phyloP scores from a whole-genome alignment of 2,888 invertebrate species.

The Metallyticus violacea region DNA sequence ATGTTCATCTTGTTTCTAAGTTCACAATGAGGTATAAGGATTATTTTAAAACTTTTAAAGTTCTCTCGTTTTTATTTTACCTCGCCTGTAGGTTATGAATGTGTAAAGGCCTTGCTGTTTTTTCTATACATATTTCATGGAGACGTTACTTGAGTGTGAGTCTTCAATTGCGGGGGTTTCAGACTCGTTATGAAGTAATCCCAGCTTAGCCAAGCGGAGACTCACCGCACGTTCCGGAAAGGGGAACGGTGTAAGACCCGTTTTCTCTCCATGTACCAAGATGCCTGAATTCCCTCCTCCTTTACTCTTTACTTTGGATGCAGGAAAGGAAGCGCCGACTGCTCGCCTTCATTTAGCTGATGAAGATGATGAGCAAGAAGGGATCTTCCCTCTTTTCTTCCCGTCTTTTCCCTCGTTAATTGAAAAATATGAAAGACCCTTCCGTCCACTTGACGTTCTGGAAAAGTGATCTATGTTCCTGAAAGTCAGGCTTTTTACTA shows the following conservation, averaged over 20 bases:
- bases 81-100: too few species aligned
- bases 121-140: too few species aligned
- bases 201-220: neutral
- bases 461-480: neutral
- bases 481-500: too few species aligned
- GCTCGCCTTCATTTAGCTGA: neutral
- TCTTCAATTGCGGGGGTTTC: too few species aligned
- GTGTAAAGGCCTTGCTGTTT: too few species aligned
- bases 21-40: too few species aligned
- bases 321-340: neutral
- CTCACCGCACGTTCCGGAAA: too few species aligned
- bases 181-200: neutral
- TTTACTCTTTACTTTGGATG: neutral
- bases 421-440: constrained; percentile 13
- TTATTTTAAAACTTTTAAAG: too few species aligned
- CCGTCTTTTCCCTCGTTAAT: constrained; percentile 1
- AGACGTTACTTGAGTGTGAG: too few species aligned
- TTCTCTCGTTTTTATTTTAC: too few species aligned
- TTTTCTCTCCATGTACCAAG: neutral
- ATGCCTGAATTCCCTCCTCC: neutral
- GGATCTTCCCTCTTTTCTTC: neutral
- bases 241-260: neutral
- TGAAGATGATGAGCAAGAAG: constrained; percentile 1
- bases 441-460: neutral
- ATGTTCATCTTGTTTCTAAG: too few species aligned